Conservation (phyloP, 1,140 invertebrate species). For the Drosophila willistoni region DNA sequence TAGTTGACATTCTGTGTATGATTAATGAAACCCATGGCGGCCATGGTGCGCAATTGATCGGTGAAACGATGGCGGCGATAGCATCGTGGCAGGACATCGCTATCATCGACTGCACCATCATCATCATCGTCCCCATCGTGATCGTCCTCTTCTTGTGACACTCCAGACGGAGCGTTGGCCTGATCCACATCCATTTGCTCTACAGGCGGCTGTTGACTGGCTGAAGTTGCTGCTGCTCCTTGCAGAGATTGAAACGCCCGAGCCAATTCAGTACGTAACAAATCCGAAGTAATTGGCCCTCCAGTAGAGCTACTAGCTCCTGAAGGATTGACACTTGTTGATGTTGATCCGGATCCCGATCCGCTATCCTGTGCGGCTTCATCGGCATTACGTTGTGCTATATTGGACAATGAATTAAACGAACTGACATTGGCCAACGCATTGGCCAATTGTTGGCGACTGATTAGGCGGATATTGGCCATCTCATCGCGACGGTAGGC, state of each 20-base stretch:
- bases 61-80: constrained; percentile 77
- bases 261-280: constrained; percentile 68
- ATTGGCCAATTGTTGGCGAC: constrained; percentile 75
- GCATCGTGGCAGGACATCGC: constrained; percentile 66
- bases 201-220: constrained; percentile 21
- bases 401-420: constrained; percentile 77
- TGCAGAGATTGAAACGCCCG: constrained; percentile 65
- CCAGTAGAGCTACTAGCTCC: constrained; percentile 25
- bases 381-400: constrained; percentile 74
- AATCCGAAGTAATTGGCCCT: constrained; percentile 55
- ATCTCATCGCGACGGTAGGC: constrained; percentile 59
- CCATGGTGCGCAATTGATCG: constrained; percentile 91
- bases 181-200: constrained; percentile 67
- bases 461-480: constrained; percentile 78
- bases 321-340: background rate
- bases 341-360: constrained; percentile 1
- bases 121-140: constrained; percentile 39
- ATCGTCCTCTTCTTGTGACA: constrained; percentile 15
- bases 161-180: background rate
- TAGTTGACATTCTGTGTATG: constrained; percentile 93
- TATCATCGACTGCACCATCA: constrained; percentile 53
- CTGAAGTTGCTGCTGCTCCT: constrained; percentile 44
- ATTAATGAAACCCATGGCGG: constrained; percentile 94
- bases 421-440: constrained; percentile 71
- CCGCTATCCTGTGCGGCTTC: constrained; percentile 44